Percentiles rank a stretch among this genome's conserved stretches.
Conservation (phyloP, 2,797 vertebrate genomes). For the Podarcis lilfordi region DNA sequence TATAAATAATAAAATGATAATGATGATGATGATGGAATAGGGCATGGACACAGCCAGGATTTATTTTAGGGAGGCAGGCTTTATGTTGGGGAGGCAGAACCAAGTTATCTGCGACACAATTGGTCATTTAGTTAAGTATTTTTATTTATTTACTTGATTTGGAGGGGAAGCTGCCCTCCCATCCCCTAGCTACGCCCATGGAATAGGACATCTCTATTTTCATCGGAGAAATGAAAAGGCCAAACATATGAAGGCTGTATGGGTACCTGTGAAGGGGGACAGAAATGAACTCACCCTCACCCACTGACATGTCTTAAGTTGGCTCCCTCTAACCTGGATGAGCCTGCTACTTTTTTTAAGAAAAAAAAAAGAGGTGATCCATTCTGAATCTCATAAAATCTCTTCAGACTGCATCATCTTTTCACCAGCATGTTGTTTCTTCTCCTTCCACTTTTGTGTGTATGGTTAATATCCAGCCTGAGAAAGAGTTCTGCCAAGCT, state of each 20-base stretch:
- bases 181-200: too few species aligned
- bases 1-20: too few species aligned
- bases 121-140: too few species aligned
- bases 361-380: not conserved
- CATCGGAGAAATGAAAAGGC: too few species aligned
- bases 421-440: not conserved
- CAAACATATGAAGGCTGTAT: not conserved
- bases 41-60: too few species aligned
- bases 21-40: too few species aligned
- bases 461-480: not conserved
- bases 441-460: not conserved
- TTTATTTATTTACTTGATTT: too few species aligned
- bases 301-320: not conserved
- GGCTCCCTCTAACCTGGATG: not conserved
- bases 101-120: too few species aligned
- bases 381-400: not conserved
- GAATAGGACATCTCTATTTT: too few species aligned
- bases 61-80: too few species aligned
- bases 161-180: too few species aligned
- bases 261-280: not conserved
- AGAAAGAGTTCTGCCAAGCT: not conserved
- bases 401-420: not conserved
- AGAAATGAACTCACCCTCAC: not conserved
- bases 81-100: too few species aligned
- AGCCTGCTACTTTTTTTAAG: not conserved